phyloP scores from a whole-genome alignment of 2,888 invertebrate species.

The Glyphotaelius pellucidus region DNA sequence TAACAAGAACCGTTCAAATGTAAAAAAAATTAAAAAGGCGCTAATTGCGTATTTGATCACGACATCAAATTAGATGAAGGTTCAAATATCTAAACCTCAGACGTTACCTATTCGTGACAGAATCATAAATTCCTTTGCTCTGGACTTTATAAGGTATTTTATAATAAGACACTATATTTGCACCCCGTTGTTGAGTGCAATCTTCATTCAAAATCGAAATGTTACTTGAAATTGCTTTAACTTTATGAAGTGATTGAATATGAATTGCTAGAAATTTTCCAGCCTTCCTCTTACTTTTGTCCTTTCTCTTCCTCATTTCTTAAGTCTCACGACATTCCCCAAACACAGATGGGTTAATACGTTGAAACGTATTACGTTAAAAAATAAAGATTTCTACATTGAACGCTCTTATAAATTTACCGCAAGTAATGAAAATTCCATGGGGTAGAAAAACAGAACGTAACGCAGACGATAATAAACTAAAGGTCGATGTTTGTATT shows the following conservation, averaged over 20 bases:
- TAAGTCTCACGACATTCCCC: not conserved
- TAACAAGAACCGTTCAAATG: not conserved
- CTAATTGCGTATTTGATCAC: not conserved
- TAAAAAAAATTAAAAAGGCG: not conserved
- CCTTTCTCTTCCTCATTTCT: not conserved
- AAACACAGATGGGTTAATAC: too few relatives aligned
- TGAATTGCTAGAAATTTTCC: not conserved
- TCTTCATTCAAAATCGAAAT: not conserved
- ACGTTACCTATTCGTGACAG: not conserved
- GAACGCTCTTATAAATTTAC: not conserved
- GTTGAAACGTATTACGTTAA: not conserved
- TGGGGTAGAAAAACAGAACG: not conserved
- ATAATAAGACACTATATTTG: not conserved
- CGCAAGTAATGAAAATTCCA: not conserved
- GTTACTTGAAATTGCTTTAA: not conserved
- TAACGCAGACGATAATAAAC: not conserved
- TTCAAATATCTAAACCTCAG: not conserved
- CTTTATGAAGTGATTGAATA: not conserved
- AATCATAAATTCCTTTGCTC: not conserved
- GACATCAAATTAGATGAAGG: not conserved
- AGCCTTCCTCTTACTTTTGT: not conserved
- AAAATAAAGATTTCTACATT: not conserved
- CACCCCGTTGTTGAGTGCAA: not conserved
- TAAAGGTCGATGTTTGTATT: not conserved
- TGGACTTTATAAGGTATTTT: not conserved